Conservation (phyloP, 1,140 invertebrate species). For the Drosophila jambulina region DNA sequence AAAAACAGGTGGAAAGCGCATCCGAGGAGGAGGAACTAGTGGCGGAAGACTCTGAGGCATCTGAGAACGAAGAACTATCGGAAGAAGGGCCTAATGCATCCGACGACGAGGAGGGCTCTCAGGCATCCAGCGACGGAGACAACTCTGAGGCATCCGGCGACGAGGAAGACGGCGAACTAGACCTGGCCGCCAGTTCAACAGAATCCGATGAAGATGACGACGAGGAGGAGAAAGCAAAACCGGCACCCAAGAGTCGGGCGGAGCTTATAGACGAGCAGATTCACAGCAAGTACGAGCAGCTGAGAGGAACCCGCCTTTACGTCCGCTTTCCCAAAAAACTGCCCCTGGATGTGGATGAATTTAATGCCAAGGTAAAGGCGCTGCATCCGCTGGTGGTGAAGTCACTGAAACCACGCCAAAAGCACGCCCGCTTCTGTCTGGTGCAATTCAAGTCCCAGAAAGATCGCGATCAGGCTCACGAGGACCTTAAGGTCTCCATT, state of each 20-base stretch:
- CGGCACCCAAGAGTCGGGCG: conserved; percentile 11
- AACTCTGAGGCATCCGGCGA: conserved; percentile 24
- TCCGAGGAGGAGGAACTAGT: conserved; percentile 39
- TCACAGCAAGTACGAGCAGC: conserved; percentile 66
- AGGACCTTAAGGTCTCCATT: conserved; percentile 49
- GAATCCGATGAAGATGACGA: conserved; percentile 68
- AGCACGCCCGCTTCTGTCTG: conserved; percentile 76
- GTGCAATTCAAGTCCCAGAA: conserved; percentile 65
- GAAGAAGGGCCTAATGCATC: conserved; percentile 1
- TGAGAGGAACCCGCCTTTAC: conserved; percentile 71
- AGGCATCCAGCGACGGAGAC: conserved; percentile 24
- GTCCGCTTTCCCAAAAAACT: conserved; percentile 75
- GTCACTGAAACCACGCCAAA: conserved; percentile 71
- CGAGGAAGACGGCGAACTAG: conserved; percentile 38
- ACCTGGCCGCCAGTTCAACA: conserved; percentile 65
- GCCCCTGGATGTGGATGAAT: conserved; percentile 62
- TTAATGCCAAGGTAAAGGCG: conserved; percentile 54
- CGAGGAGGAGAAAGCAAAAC: conserved; percentile 29
- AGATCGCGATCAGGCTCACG: conserved; percentile 61
- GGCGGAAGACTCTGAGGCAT: conserved; percentile 12
- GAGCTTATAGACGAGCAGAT: conserved; percentile 65
- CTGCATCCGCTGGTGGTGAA: conserved; percentile 65
- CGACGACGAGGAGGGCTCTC: conserved; percentile 32
- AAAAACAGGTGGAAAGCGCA: conserved; percentile 38
- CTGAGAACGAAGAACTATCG: conserved; percentile 24